Conservation (phyloP, 2,797 vertebrate genomes). For the Gila robusta region DNA sequence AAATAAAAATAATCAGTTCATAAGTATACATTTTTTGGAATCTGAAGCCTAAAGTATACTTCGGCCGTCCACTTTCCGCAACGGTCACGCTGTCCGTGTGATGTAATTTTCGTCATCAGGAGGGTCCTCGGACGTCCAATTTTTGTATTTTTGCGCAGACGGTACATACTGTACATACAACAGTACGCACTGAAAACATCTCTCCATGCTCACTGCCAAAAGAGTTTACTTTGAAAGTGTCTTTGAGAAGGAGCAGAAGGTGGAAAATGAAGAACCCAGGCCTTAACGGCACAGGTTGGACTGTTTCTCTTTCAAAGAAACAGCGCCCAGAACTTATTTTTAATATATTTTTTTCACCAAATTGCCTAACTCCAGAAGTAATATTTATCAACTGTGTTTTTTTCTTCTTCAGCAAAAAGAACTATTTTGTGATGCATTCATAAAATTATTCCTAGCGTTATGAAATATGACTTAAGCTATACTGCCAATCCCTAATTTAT, state of each 20-base stretch:
- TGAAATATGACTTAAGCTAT: neutral
- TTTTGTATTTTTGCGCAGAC: no score
- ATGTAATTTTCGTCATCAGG: no score
- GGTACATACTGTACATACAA: no score
- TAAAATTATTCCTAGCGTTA: neutral
- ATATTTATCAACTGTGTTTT: neutral
- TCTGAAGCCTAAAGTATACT: no score
- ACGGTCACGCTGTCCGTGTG: no score
- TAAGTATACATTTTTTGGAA: no score
- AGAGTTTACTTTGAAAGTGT: neutral
- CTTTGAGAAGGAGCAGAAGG: neutral
- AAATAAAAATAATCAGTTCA: no score
- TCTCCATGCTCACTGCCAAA: neutral
- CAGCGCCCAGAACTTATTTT: neutral
- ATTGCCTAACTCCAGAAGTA: neutral
- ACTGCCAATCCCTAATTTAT: neutral
- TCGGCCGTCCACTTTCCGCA: no score
- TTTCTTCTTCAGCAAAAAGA: neutral
- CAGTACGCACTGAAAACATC: neutral
- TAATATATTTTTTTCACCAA: neutral
- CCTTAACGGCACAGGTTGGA: neutral
- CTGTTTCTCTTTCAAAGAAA: neutral
- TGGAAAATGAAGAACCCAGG: neutral
- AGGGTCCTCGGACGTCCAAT: no score
- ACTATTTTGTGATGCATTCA: neutral